phyloP scores from a whole-genome alignment of 2,797 vertebrate genomes.

The Limosa lapponica region DNA sequence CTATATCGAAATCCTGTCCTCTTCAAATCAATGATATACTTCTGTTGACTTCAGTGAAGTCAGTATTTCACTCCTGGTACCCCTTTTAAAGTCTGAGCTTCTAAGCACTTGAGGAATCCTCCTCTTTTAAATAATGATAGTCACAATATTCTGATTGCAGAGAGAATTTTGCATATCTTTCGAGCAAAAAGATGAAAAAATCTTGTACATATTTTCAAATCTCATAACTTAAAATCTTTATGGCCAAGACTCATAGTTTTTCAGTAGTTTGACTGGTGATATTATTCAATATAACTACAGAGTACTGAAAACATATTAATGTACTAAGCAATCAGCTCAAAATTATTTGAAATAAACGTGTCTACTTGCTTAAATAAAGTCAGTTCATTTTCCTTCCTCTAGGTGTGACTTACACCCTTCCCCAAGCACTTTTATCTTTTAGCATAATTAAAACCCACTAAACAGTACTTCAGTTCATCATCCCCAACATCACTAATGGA shows the following conservation, averaged over 20 bases:
- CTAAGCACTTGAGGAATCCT: background rate
- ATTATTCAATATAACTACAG: background rate
- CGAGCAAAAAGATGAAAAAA: background rate
- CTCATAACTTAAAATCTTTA: background rate
- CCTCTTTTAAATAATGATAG: background rate
- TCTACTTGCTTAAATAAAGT: slow-evolving; percentile 37
- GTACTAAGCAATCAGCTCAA: background rate
- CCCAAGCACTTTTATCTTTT: background rate
- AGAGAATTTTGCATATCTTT: background rate
- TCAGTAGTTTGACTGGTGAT: background rate
- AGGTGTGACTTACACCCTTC: background rate
- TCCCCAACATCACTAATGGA: slow-evolving; percentile 1
- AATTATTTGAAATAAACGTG: slow-evolving; percentile 34
- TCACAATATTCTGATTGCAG: background rate
- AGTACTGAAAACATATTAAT: background rate
- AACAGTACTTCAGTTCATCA: slow-evolving; percentile 41
- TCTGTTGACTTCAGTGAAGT: background rate
- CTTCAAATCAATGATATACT: background rate
- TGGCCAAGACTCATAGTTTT: background rate
- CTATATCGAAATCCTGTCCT: background rate
- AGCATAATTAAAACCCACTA: slow-evolving; percentile 55
- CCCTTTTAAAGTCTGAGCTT: background rate
- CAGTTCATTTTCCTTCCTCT: slow-evolving; percentile 15
- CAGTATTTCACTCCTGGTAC: background rate
- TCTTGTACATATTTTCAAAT: background rate